These are phyloP conservation scores for Pasiphila rectangulata DNA, from an alignment of 2,888 invertebrate species.

Conservation along the genomic window DNA sequence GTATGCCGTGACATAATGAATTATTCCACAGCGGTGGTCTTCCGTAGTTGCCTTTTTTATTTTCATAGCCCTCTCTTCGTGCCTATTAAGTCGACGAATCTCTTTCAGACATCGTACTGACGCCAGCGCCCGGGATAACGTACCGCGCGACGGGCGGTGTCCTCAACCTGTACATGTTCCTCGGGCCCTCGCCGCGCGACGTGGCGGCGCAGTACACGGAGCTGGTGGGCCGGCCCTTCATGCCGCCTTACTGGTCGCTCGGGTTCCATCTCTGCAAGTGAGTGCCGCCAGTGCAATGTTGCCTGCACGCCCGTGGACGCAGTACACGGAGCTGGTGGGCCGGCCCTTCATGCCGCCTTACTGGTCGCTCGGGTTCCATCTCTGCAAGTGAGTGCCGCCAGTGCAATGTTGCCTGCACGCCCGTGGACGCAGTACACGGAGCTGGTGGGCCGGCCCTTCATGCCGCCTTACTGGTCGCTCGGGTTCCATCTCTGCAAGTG, in stretches of 20 bases:
- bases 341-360: slow-evolving; percentile 91
- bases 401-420: too few species aligned
- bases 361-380: slow-evolving; percentile 94
- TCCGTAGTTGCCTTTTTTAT: too few species aligned
- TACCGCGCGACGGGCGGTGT: slow-evolving; percentile 91
- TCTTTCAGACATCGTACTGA: slow-evolving; percentile 86
- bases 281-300: too few species aligned
- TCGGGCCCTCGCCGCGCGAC: slow-evolving; percentile 87
- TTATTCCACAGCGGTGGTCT: too few species aligned
- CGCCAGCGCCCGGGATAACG: slow-evolving; percentile 90
- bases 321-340: slow-evolving; percentile 87
- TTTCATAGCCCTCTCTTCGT: too few species aligned
- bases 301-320: too few species aligned
- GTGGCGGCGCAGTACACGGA: slow-evolving; percentile 85
- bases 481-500: slow-evolving; percentile 93
- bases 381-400: slow-evolving; percentile 87
- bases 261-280: slow-evolving; percentile 93
- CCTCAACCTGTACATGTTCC: slow-evolving; percentile 88
- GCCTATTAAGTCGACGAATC: too few species aligned
- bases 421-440: slow-evolving; percentile 84
- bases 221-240: slow-evolving; percentile 86
- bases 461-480: slow-evolving; percentile 94
- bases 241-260: slow-evolving; percentile 94
- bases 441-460: slow-evolving; percentile 86
- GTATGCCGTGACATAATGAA: too few species aligned